phyloP scores from a whole-genome alignment of 2,888 invertebrate genomes.

The Quadroppia sp. region DNA sequence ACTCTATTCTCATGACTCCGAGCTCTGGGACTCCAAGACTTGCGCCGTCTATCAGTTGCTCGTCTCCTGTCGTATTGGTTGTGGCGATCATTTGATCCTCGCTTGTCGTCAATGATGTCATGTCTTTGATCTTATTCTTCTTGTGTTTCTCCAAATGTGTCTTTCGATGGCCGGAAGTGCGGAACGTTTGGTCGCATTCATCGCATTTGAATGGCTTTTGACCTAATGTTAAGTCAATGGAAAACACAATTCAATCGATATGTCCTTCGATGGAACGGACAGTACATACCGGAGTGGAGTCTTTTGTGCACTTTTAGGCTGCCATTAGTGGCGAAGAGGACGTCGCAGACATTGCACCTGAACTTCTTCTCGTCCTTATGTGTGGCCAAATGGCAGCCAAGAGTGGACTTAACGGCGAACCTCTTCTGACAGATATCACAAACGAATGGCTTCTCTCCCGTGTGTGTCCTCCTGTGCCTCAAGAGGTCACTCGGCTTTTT shows the following conservation, averaged over 20 bases:
- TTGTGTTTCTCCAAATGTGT: slow-evolving; percentile 60
- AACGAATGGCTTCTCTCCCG: slow-evolving; percentile 56
- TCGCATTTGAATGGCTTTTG: slow-evolving; percentile 79
- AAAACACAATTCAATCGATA: no score
- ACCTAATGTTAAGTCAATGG: slow-evolving; percentile 54
- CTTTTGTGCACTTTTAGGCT: slow-evolving; percentile 55
- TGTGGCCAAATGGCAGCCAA: slow-evolving; percentile 56
- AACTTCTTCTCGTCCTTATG: slow-evolving; percentile 55
- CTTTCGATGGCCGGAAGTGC: slow-evolving; percentile 65
- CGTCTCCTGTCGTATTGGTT: no score
- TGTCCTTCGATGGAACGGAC: slow-evolving; percentile 42
- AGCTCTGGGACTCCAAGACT: no score
- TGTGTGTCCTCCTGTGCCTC: slow-evolving; percentile 56
- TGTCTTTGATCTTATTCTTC: slow-evolving; percentile 49
- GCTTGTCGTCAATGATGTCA: no score
- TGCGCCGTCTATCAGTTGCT: no score
- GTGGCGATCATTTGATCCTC: no score
- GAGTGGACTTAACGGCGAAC: slow-evolving; percentile 48
- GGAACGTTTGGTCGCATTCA: slow-evolving; percentile 65
- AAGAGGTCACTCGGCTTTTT: slow-evolving; percentile 56
- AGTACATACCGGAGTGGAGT: slow-evolving; percentile 52
- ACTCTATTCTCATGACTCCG: slow-evolving; percentile 53
- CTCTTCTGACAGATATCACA: slow-evolving; percentile 52
- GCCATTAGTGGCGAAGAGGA: slow-evolving; percentile 56
- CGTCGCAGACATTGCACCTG: slow-evolving; percentile 52